Percentiles rank a stretch among this genome's conserved stretches.
These are phyloP conservation scores for Drosophila neonasuta DNA, from an alignment of 2,888 invertebrate species.

Conservation along the genomic window DNA sequence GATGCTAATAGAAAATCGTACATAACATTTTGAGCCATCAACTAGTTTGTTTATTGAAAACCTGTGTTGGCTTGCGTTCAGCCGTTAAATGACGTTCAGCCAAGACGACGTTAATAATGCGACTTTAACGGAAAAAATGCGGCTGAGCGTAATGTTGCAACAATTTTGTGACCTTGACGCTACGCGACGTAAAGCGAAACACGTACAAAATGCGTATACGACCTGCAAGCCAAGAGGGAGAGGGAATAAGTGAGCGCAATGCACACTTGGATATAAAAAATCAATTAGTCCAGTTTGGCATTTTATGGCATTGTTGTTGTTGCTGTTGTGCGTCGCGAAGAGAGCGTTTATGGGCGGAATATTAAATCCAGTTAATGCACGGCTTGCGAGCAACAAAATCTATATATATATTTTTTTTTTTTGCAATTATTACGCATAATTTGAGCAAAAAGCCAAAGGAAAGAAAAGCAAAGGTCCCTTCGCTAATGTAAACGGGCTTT, in stretches of 20 bases:
- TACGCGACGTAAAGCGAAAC: neutral
- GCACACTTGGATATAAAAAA: constrained; percentile 47
- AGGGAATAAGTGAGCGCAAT: neutral
- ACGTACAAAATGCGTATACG: neutral
- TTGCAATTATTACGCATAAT: constrained; percentile 71
- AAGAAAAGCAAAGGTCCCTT: constrained; percentile 25
- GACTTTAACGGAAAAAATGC: neutral
- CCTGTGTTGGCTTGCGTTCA: neutral
- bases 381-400: constrained; percentile 24
- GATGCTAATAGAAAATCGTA: neutral
- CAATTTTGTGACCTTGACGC: constrained; percentile 5
- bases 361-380: constrained; percentile 33
- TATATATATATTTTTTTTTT: constrained; percentile 14
- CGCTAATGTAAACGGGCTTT: neutral
- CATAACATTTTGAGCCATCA: neutral
- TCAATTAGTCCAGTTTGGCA: constrained; percentile 53
- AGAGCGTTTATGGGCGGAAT: constrained; percentile 27
- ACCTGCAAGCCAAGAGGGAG: neutral
- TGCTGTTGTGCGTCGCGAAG: neutral
- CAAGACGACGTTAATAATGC: neutral
- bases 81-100: neutral
- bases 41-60: neutral
- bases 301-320: constrained; percentile 6
- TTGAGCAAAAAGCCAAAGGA: constrained; percentile 29
- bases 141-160: constrained; percentile 19